These are phyloP conservation scores for Leucosticte australis DNA, from an alignment of 2,113 vertebrate genomes.

Conservation along the genomic window DNA sequence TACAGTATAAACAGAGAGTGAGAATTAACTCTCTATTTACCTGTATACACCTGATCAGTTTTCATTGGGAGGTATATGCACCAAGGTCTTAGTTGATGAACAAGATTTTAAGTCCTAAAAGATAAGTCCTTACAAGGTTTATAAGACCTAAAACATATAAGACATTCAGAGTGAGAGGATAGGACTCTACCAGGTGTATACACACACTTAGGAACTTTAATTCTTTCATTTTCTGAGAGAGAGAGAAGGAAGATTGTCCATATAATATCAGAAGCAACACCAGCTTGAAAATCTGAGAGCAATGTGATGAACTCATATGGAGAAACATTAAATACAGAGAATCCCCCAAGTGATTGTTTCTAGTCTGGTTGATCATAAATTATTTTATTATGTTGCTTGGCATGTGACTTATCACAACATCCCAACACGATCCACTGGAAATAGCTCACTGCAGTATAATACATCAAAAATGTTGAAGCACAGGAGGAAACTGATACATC, in stretches of 20 bases:
- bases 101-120: not conserved
- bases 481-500: slow-evolving; percentile 54
- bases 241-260: not conserved
- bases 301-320: not conserved
- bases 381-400: slow-evolving; percentile 27
- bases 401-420: slow-evolving; percentile 38
- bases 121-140: not conserved
- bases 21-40: not conserved
- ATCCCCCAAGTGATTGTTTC: not conserved
- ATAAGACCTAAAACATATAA: not conserved
- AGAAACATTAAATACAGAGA: not conserved
- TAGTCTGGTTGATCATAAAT: not conserved
- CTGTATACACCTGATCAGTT: not conserved
- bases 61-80: not conserved
- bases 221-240: not conserved
- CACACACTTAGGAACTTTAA: not conserved
- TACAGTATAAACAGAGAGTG: not conserved
- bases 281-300: not conserved
- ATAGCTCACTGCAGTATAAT: slow-evolving; percentile 37
- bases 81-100: not conserved
- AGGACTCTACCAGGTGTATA: not conserved
- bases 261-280: not conserved
- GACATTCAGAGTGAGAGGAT: not conserved
- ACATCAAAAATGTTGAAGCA: slow-evolving; percentile 37
- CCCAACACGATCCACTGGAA: slow-evolving; percentile 24